Evolutionary conservation across 2,113 vertebrate genomes (phyloP), one percentile per base, ranked within the genome.

Genomic region (Chloebia gouldiae): DNA sequence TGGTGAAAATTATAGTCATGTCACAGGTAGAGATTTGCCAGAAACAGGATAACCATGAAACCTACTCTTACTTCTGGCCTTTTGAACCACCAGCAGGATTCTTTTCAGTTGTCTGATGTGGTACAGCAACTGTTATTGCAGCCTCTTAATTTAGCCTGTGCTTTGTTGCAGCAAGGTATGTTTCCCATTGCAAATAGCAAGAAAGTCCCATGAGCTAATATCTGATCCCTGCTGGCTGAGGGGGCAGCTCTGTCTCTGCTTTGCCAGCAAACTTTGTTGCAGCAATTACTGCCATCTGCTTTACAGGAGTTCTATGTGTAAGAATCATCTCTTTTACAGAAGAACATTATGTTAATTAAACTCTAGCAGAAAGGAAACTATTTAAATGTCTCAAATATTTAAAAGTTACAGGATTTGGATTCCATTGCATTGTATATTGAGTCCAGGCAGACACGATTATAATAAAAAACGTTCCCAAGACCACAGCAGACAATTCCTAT

Each of bases 21-120:
- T 79, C 54, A 86, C 83, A 94, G 92, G 92, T 95, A 96, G 89
- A 90, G 50, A 88, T 92, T 88, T 95, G 75, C 93, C 90, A 92
- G 90, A 90, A 93, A 81, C 64, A 76, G 75, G 91, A 71, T 59
- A 95, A 89, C 78, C 66, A 93, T 93, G 93, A 86, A 95, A 93
- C 65, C 63, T 64, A 31, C 59, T 71, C 81, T 71, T 77, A 14
- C 93, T 94, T 85, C 81, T 95, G 93, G 77, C 61, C 80, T 93
- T 60, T 85, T 85, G 86, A 95, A 50, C 69, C 82, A 49, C 50
- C 47, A 68, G 56, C 65, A 64, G 35, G 54, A 81, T 86, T 90
- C 81, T 70, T 95, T 94, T 80, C 64, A 31, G 40, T 73, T 70
- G 65, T 93, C 88, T 95, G 81, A 96, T 96, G 90, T 96, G 92